Percentiles rank a stretch among this genome's conserved stretches.
Conservation (phyloP, 2,113 vertebrate species). For the Sorex araneus region DNA sequence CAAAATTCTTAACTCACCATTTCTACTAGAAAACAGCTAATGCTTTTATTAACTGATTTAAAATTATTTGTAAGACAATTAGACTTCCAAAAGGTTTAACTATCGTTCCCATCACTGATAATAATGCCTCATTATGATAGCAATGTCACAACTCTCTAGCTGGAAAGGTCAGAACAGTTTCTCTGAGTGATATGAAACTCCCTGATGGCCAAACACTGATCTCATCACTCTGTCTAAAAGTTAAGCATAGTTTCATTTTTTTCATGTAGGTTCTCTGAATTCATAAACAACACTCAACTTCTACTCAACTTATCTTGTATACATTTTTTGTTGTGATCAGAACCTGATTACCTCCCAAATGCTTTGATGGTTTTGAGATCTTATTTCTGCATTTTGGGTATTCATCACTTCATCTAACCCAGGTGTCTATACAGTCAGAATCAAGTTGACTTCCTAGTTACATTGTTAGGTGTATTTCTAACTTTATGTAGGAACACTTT, state of each 20-base stretch:
- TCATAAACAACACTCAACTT: neutral
- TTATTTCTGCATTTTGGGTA: neutral
- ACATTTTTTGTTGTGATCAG: neutral
- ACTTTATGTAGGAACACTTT: slow-evolving; percentile 14
- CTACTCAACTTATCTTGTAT: neutral
- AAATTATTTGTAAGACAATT: neutral
- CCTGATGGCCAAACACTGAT: neutral
- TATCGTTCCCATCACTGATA: neutral
- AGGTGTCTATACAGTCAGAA: neutral
- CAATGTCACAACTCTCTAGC: neutral
- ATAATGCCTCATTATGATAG: neutral
- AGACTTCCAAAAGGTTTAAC: neutral
- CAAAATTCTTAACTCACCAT: neutral
- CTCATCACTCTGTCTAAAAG: neutral
- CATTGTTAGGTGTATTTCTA: neutral
- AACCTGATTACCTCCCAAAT: neutral
- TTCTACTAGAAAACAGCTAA: neutral
- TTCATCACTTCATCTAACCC: neutral
- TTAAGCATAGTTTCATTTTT: neutral
- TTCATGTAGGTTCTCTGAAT: neutral
- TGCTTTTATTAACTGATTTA: slow-evolving; percentile 14
- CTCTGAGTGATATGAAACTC: neutral
- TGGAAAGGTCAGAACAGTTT: neutral
- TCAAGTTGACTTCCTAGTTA: slow-evolving; percentile 15
- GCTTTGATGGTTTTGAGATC: neutral